Evolutionary conservation across 1,140 invertebrate genomes (phyloP), one percentile per base, ranked within the genome.

Genomic region (Asbolus verrucosus): DNA sequence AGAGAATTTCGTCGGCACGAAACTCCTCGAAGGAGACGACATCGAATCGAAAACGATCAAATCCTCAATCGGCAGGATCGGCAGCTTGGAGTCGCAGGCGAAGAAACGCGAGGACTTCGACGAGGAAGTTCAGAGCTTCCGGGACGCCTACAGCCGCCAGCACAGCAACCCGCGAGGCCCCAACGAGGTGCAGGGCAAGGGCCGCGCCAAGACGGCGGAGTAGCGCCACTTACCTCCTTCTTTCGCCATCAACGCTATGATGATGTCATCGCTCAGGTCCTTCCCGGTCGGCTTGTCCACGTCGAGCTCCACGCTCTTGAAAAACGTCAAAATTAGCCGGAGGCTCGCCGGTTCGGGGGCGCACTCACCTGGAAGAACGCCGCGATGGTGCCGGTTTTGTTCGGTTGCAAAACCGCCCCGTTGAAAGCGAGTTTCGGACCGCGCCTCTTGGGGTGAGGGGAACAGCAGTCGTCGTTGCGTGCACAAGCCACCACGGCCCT

Each of bases 381-480:
- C 3, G 19, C 14, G 46, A 54, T n/a, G n/a, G 21, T 54, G 46
- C 18, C 11, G 21, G 43, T 21, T 13, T 50, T 24, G 43, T 14
- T 16, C 15, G 39, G 39, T 27, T 27, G 24, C 3, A 27, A 8
- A 8, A 27, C 24, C 8, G 24, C 24, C 24, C 24, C 8, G 24
- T 27, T 8, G 8, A 41, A 14, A n/a, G n/a, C 14, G 36, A 43
- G 9, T 43, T 39, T 41, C 3, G n/a, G 38, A 5, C 19, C 39
- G 14, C 36, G 36, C 0, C 62, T 6, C 41, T 65, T 65, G 38
- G 62, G 62, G 16, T 65, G 11, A 1, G 62, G 62, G 4, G 62
- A 65, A 46, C 62, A 65, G n/a, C 62, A 65, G 18, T 65, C 61
- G 24, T 65, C 61, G 19, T 9, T 61, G 24, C 54, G 54, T 1